Evolutionary conservation across 2,888 invertebrate species (phyloP), one percentile per base, ranked within the genome.

Genomic region (Cosmorhoe ocellata): DNA sequence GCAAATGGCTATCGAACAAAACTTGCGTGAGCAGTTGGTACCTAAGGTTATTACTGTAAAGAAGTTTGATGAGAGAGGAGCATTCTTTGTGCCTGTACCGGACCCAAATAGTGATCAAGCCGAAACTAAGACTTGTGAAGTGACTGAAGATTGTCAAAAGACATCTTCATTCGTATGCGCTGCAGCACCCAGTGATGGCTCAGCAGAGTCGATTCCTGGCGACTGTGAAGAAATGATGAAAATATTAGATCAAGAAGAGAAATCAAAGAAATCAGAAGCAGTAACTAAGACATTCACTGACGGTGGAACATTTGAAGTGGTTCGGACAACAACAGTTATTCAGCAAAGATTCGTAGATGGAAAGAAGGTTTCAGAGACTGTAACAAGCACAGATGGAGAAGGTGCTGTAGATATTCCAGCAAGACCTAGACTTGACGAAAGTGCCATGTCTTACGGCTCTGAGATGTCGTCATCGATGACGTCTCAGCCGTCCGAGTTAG

Each of bases 171-270:
- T 90, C 49, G 74, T 88, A 36, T 91, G 91, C 40, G 88, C 87
- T 34, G 81, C 86, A n/a, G 84, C 87, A 26, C 83, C 87, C 2
- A 89, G 87, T 56, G 89, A 88, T 40, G 90, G 89, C 7, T 89
- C 90, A 34, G 90, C 86, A 0, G 90, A 90, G 65, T 90, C 90
- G 0, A 88, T 90, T 51, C 88, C 90, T 83, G 94, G 87, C 86
- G 94, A 71, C 75, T 93, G 78, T 82, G 93, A 74, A 82, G 91
- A 79, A 84, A 91, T 72, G 92, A 92, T 81, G 92, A 92, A 83
- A 88, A 83, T 84, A 59, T 81, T 79, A 73, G 92, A 78, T 67
- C 91, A 74, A 90, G 93, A 83, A 90, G 85, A 88, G 53, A 81
- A 82, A 57, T 71, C 78, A 7, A 78, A 78, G 32, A 67, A 74